A percentile compares a stretch with the other conserved stretches of the same genome.
Evolutionary conservation across 1,140 invertebrate genomes (phyloP).

Genomic region (Drosophila ambigua): DNA sequence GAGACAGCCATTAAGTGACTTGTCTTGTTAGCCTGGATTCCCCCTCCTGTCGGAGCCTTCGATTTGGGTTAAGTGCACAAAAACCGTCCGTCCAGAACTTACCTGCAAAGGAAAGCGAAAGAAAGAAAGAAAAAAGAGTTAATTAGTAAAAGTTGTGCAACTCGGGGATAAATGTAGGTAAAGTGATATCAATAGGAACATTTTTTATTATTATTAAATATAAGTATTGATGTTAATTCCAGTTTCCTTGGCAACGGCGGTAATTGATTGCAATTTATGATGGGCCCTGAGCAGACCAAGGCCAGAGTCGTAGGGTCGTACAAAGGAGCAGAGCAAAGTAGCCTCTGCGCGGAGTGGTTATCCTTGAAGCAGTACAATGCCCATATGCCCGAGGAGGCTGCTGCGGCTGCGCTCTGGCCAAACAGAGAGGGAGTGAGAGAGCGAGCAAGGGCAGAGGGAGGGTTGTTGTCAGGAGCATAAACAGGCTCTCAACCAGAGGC

Average conservation of each 20-base stretch:
- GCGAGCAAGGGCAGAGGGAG: conserved; percentile 9
- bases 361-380: conserved; percentile 83
- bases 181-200: conserved; percentile 22
- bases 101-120: conserved; percentile 61
- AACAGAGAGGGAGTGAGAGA: conserved; percentile 18
- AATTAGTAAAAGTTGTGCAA: conserved; percentile 62
- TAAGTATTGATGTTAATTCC: conserved; percentile 2
- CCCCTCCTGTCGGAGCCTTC: conserved; percentile 24
- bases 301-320: conserved; percentile 21
- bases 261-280: conserved; percentile 81
- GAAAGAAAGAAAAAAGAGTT: conserved; percentile 32
- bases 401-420: conserved; percentile 33
- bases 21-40: conserved; percentile 47
- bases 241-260: not conserved
- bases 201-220: conserved; percentile 43
- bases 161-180: not conserved
- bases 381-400: conserved; percentile 75
- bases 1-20: conserved; percentile 55
- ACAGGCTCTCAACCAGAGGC: conserved; percentile 45
- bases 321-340: conserved; percentile 18
- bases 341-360: conserved; percentile 63
- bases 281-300: conserved; percentile 35
- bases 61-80: conserved; percentile 51
- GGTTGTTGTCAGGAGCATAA: conserved; percentile 27
- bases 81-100: conserved; percentile 53